Percentiles rank a stretch among this genome's conserved stretches.
These are phyloP conservation scores for Lutraria rhynchaena DNA, from an alignment of 1,140 invertebrate species.

Conservation along the genomic window DNA sequence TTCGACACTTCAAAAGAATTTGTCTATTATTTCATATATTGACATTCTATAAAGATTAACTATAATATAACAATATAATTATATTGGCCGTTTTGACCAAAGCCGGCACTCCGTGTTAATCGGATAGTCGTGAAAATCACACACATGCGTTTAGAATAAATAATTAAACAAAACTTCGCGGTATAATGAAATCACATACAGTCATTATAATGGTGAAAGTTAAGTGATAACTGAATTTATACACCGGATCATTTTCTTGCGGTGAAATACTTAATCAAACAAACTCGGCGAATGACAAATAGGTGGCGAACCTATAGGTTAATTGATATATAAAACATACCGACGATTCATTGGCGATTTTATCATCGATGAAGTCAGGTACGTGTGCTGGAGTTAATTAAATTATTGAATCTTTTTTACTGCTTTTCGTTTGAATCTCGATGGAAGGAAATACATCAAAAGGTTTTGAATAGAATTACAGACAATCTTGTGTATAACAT, in stretches of 20 bases:
- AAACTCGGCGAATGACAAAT: conserved; percentile 22
- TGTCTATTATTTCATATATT: conserved; percentile 25
- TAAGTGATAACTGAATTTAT: no score
- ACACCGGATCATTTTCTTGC: conserved; percentile 7
- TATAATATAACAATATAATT: neutral
- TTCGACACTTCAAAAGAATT: conserved; percentile 12
- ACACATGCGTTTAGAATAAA: conserved; percentile 4
- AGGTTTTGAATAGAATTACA: neutral
- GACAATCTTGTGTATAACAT: neutral
- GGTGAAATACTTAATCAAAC: conserved; percentile 21
- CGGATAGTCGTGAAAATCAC: neutral
- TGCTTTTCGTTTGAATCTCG: neutral
- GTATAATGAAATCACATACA: neutral
- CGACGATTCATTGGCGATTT: neutral
- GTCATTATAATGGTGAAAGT: neutral
- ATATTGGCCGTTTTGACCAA: neutral
- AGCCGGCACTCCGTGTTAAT: conserved; percentile 3
- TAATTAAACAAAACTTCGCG: conserved; percentile 19
- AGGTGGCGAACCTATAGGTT: conserved; percentile 8
- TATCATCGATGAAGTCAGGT: neutral
- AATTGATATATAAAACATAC: conserved; percentile 17
- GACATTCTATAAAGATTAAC: neutral
- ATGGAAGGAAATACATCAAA: conserved; percentile 11
- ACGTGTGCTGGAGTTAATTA: conserved; percentile 19
- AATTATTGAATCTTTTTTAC: conserved; percentile 27